A percentile compares a stretch with the other conserved stretches of the same genome.
phyloP scores from a whole-genome alignment of 2,888 invertebrate genomes.

The Schizaphis graminum region DNA sequence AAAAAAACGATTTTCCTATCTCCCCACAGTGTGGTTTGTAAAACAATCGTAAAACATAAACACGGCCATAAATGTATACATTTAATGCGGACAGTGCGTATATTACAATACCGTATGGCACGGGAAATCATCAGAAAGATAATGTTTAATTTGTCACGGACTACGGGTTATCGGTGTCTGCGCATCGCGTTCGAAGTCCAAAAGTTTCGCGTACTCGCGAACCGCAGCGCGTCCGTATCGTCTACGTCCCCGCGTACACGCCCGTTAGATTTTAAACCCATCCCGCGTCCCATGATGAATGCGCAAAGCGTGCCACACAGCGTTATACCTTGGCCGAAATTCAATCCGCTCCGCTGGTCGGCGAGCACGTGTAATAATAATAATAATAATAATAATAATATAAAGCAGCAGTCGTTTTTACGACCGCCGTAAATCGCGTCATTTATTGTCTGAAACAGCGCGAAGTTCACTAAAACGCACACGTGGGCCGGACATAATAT shows the following conservation, averaged over 20 bases:
- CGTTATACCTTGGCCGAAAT: background rate
- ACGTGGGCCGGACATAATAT: slow-evolving; percentile 32
- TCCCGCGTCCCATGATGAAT: background rate
- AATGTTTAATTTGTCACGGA: background rate
- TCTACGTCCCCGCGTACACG: background rate
- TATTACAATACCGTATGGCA: background rate
- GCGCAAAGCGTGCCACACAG: background rate
- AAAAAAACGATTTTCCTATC: background rate
- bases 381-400: background rate
- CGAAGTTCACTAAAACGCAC: slow-evolving; percentile 41
- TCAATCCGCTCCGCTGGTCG: background rate
- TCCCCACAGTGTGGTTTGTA: background rate
- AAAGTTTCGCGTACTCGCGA: background rate
- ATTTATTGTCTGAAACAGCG: slow-evolving; percentile 44
- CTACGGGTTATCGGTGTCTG: background rate
- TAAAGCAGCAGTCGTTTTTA: slow-evolving; percentile 28
- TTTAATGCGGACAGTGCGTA: background rate
- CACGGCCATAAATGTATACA: background rate
- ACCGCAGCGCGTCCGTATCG: background rate
- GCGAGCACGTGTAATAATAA: background rate
- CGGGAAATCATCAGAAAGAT: background rate
- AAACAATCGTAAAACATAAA: background rate
- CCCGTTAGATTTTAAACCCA: background rate
- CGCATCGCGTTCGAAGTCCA: background rate
- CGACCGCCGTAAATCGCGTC: slow-evolving; percentile 48